Evolutionary conservation across 1,140 invertebrate species (phyloP).

Genomic region (Cheumatopsyche charites): DNA sequence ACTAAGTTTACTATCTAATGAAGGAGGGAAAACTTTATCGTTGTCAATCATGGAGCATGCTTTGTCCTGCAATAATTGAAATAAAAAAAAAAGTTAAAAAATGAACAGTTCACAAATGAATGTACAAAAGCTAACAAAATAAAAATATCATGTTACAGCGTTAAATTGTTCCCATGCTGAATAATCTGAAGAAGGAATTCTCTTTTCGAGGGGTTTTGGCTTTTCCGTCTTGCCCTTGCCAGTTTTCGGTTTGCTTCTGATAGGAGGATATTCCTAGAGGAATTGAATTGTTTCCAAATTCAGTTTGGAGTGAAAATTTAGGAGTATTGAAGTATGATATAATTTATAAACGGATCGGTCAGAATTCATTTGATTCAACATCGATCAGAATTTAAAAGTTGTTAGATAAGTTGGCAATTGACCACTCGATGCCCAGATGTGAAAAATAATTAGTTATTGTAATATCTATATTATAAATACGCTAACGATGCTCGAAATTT

Average conservation of each 20-base stretch:
- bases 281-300: too few relatives aligned
- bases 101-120: background rate
- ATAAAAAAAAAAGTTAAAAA: background rate
- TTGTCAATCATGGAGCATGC: conserved; percentile 73
- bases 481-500: too few relatives aligned
- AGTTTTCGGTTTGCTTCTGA: conserved; percentile 61
- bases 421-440: too few relatives aligned
- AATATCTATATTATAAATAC: too few relatives aligned
- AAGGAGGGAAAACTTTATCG: conserved; percentile 61
- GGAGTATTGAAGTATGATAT: conserved; percentile 1
- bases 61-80: conserved; percentile 62
- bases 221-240: conserved; percentile 58
- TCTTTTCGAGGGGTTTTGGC: conserved; percentile 53
- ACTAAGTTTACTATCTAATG: conserved; percentile 58
- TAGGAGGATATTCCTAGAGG: conserved; percentile 61
- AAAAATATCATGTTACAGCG: conserved; percentile 62
- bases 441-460: too few relatives aligned
- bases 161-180: conserved; percentile 82
- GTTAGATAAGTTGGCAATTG: too few relatives aligned
- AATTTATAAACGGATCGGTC: too few relatives aligned
- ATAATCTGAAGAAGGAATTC: conserved; percentile 69
- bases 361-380: too few relatives aligned
- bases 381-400: too few relatives aligned
- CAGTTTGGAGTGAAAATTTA: background rate
- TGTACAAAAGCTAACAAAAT: background rate